Base-by-base conservation (phyloP, 2,888 invertebrate genomes). In the Cheilosia vulpina region DNA sequence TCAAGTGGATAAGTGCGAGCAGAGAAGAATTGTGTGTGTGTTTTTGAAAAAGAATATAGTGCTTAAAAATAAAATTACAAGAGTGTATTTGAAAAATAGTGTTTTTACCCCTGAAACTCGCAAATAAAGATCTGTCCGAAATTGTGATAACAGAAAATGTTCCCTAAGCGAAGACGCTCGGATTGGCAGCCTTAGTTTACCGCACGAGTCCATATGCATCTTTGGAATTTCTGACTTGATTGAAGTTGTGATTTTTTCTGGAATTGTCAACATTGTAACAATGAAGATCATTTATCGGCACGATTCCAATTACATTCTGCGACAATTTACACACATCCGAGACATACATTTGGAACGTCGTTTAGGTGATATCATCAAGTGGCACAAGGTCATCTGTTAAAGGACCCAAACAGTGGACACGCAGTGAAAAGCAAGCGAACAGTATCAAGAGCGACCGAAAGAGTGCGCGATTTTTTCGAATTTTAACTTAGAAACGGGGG, bases 211-310 rank as follows among this genome's bases (percentile, higher is more conserved):
- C 21, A 24, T 15, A 34, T 38, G 34, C 17, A 50, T 27, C 27
- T 27, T 19, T 31, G 19, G n/a, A 71, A 47, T 38, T 24, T n/a
- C 11, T 6, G 21, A 52, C 41, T 34, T 58, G 45, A 45, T 65
- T 68, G 43, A 9, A 66, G 31, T 31, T 31, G 31, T 31, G 41
- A 55, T 71, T 57, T 62, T 71, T 53, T 65, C 34, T 31, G 58
- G 21, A 73, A 60, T 66, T 62, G 77, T 31, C 58, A 76, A 76
- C 60, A 68, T 79, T 80, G 89, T 89, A 90, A 90, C 90, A 90
- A 90, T 90, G 90, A 90, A 89, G 90, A 88, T 90, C 89, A 89
- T 89, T 72, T 89, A 89, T 89, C 90, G 90, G 58, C 81, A 85
- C 81, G 85, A 77, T 81, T 81, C 72, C 55, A 85, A 81, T 77